Evolutionary conservation across 2,113 vertebrate species (phyloP).

Genomic region (Phaethornis superciliosus): DNA sequence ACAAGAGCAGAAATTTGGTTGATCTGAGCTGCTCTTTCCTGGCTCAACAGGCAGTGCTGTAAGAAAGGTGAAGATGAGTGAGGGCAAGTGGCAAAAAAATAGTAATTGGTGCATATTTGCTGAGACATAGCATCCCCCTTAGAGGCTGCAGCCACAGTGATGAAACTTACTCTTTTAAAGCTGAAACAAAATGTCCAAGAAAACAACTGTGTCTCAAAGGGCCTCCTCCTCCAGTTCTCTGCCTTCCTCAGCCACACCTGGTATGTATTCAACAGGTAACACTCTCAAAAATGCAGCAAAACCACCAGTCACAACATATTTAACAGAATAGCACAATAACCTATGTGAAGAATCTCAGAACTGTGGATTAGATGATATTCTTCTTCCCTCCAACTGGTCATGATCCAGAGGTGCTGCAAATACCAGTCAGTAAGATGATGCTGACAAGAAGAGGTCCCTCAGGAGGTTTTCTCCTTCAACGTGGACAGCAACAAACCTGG

Average conservation of each 20-base stretch:
- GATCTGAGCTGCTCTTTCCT: not conserved
- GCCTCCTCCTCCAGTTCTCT: not conserved
- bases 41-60: not conserved
- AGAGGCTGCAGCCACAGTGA: not conserved
- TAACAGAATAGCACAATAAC: not conserved
- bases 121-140: not conserved
- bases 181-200: not conserved
- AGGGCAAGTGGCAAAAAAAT: not conserved
- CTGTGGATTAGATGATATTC: not conserved
- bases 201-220: not conserved
- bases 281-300: not conserved
- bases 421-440: not conserved
- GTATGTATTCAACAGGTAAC: not conserved
- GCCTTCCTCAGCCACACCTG: not conserved
- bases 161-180: not conserved
- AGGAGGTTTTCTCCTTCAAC: not conserved
- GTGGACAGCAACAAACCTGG: not conserved
- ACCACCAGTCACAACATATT: accelerated
- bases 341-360: not conserved
- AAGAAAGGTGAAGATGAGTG: not conserved
- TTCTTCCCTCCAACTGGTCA: not conserved
- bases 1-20: not conserved
- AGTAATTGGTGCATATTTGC: not conserved
- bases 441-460: not conserved
- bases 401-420: not conserved